Conservation (phyloP, 2,888 invertebrate genomes). For the Ctenicera cuprea region DNA sequence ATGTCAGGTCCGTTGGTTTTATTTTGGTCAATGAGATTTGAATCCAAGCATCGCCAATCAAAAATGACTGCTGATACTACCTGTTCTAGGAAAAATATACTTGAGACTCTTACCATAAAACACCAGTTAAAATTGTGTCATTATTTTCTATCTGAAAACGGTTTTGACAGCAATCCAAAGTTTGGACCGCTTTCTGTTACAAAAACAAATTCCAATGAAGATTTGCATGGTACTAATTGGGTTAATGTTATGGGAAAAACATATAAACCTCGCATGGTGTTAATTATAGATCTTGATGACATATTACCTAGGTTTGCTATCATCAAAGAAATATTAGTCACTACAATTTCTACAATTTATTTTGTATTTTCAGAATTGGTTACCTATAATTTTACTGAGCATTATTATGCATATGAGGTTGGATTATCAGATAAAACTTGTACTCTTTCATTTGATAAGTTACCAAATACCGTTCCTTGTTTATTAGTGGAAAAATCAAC, state of each 20-base stretch:
- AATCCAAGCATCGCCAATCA: too few species aligned
- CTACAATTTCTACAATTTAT: neutral
- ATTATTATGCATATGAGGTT: conserved; percentile 1
- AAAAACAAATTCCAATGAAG: neutral
- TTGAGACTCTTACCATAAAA: neutral
- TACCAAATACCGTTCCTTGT: neutral
- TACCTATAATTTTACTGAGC: conserved; percentile 5
- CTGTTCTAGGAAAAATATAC: too few species aligned
- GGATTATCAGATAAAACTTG: conserved; percentile 5
- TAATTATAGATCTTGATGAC: neutral
- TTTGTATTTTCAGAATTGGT: neutral
- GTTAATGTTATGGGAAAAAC: too few species aligned
- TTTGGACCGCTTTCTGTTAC: neutral
- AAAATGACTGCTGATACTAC: too few species aligned
- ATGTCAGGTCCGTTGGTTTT: too few species aligned
- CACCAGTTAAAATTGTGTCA: conserved; percentile 8
- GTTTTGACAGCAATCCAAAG: neutral
- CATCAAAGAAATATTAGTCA: neutral
- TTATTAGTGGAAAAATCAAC: neutral
- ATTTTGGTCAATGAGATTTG: too few species aligned
- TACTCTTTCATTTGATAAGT: conserved; percentile 6
- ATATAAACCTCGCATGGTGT: too few species aligned
- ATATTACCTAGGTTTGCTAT: neutral
- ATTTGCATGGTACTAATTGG: too few species aligned
- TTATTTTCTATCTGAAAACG: neutral